Evolutionary conservation across 2,113 vertebrate genomes (phyloP), one percentile per base, ranked within the genome.

Genomic region (Hypomesus transpacificus): DNA sequence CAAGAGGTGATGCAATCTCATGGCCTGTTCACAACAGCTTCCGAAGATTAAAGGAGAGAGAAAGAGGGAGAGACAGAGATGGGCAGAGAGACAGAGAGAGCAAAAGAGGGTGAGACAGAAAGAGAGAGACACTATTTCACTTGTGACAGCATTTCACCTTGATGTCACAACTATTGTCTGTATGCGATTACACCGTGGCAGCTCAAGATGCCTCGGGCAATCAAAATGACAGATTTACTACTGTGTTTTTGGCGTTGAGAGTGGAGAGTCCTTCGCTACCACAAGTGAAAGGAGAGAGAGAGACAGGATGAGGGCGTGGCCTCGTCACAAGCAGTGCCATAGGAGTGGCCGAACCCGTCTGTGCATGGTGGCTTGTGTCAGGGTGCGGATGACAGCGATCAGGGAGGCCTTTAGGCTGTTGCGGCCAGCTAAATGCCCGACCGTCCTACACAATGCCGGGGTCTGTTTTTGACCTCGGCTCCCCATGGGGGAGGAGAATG

Each of bases 161-260:
- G 26, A 60, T 52, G 64, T 51, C 59, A 21, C 56, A 66, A 24
- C 63, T 50, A 67, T 66, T 73, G 63, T 73, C 28, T 65, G 62
- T 73, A 34, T 73, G 64, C 4, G 14, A 22, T 24, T 46, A 46
- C 63, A 69, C 56, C 62, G 51, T 31, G 26, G 69, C 67, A 52
- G 56, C 58, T 50, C 65, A 11, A 26, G 67, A 22, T 65, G 66
- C 61, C 21, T 17, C n/a, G n/a, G 73, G 28, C 63, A 21, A 59
- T 54, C 66, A 14, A 56, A 57, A 22, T 78, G 75, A 71, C 60
- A 77, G 75, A 83, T 85, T 81, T 83, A 83, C 58, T 21, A 39
- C 61, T 69, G 71, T 75, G 71, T 76, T 80, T 83, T 75, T 66
- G 61, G 61, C 17, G 9, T 46, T 46, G 39, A 46, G 7, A 34